Base-by-base conservation (phyloP, 2,797 vertebrate genomes). In the Psittacula echo region DNA sequence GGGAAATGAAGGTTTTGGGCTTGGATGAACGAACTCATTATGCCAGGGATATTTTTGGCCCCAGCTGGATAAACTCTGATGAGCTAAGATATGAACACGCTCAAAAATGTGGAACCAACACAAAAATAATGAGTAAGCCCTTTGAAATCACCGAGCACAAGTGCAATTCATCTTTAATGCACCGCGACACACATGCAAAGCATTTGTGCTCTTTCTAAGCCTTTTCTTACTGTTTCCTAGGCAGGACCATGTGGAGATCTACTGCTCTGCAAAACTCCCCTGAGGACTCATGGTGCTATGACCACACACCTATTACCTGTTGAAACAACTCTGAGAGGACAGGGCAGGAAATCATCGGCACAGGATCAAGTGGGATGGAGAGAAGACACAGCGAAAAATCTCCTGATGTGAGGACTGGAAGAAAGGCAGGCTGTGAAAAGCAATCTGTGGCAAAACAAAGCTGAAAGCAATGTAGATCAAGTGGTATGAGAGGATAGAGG, bases 41-140 rank as follows among this genome's bases (percentile, higher is more conserved):
- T 90, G 47, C 77, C 88, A 85, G 60, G 23, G 80, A 87, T 96
- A 96, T 94, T 96, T 96, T 74, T 90, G 85, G 89, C 67, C 77
- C 80, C 91, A 94, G 90, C 90, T 96, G 88, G 75, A 75, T 80
- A 34, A 91, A 90, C 65, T 96, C 76, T 83, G 93, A 96, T 95
- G 94, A 96, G 91, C 93, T 93, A 80, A 90, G 86, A 94, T 73
- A 66, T 0, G 13, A 95, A 82, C 47, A 54, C 0, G 13, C 87
- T 95, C 23, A 9, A 54, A 95, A 95, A 72, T 39, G 42, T 94
- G 93, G 66, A 96, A 89, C 81, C 88, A 83, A 94, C 90, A 87
- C 51, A 83, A 94, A 96, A 95, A 87, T 77, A 93, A 95, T 82
- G 94, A 90, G 81, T 90, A 90, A 94, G 75, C 75, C 78, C 75